Conservation (phyloP, 2,797 vertebrate species). For the Nannoperca obscura region DNA sequence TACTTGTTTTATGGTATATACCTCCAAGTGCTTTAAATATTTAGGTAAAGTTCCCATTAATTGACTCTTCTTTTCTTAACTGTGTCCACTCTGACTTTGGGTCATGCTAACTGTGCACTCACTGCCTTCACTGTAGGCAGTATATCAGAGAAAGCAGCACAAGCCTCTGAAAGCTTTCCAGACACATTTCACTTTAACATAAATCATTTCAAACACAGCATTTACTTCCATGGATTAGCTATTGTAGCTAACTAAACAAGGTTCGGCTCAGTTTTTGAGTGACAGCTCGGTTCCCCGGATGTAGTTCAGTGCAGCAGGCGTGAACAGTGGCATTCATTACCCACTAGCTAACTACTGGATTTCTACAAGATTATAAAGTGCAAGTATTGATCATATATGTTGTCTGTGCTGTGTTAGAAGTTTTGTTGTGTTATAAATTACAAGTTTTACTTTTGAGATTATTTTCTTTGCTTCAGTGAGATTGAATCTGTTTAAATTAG, state of each 20-base stretch:
- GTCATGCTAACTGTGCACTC: not conserved
- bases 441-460: too few species aligned
- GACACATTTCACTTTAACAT: not conserved
- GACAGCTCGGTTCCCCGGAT: too few species aligned
- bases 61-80: not conserved
- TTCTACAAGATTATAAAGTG: too few species aligned
- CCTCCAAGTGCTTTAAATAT: conserved; percentile 5
- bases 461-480: too few species aligned
- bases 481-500: too few species aligned
- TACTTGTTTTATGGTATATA: not conserved
- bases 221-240: not conserved
- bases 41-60: not conserved
- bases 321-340: too few species aligned
- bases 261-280: not conserved
- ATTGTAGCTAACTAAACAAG: not conserved
- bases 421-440: too few species aligned
- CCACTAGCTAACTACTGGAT: too few species aligned
- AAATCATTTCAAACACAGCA: not conserved
- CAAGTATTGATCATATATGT: too few species aligned
- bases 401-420: too few species aligned
- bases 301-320: too few species aligned
- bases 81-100: not conserved
- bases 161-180: not conserved
- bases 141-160: not conserved
- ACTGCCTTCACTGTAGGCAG: not conserved